Evolutionary conservation across 2,113 vertebrate genomes (phyloP).

Genomic region (Trematomus loennbergii): DNA sequence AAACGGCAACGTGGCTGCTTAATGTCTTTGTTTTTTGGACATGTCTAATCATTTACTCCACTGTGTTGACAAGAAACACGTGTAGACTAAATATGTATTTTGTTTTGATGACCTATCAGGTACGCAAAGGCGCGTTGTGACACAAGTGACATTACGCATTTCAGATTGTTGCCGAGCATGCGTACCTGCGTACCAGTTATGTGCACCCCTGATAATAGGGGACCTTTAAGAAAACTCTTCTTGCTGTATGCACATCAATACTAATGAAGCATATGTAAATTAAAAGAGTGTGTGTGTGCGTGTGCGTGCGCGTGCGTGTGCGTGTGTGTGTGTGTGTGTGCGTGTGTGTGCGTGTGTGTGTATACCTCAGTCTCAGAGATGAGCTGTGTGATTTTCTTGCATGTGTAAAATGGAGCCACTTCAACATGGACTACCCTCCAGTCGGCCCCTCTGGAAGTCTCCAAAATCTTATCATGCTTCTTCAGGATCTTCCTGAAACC

Average conservation of each 20-base stretch:
- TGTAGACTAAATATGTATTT: no score
- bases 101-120: no score
- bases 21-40: no score
- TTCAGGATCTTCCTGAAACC: conserved; percentile 99
- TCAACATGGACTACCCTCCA: conserved; percentile 98
- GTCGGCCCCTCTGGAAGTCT: conserved; percentile 92
- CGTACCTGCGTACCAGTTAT: no score
- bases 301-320: background rate
- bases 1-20: no score
- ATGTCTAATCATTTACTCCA: no score
- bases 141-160: no score
- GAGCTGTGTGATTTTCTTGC: conserved; percentile 99
- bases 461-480: conserved; percentile 99
- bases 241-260: background rate
- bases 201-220: no score
- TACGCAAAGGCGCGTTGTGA: no score
- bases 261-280: background rate
- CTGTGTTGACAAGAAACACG: no score
- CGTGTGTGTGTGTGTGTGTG: background rate
- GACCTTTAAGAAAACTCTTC: background rate
- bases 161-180: no score
- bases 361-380: conserved; percentile 98
- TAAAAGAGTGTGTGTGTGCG: no score
- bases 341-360: background rate
- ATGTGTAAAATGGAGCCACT: conserved; percentile 97